Conservation (phyloP, 2,797 vertebrate genomes). For the Sebastes ruberrimus region DNA sequence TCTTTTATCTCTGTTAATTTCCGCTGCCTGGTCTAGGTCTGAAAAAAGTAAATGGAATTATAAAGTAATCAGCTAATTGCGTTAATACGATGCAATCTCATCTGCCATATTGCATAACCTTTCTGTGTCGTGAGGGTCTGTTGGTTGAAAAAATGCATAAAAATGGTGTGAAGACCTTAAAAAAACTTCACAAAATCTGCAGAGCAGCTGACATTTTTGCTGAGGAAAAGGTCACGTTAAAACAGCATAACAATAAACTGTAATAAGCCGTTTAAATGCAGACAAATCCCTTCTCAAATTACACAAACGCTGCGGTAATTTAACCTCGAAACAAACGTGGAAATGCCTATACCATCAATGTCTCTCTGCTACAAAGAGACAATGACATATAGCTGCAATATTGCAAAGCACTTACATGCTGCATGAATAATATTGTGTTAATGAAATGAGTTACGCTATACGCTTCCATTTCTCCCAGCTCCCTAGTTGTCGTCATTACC, state of each 20-base stretch:
- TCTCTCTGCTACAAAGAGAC: not conserved
- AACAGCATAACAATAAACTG: not conserved
- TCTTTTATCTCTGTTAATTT: not conserved
- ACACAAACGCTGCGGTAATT: not conserved
- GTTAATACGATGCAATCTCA: not conserved
- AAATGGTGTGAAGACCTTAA: not conserved
- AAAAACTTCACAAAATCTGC: not conserved
- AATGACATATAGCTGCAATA: not conserved
- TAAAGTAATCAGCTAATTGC: not conserved
- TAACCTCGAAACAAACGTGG: not conserved
- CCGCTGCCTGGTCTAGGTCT: not conserved
- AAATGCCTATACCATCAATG: not conserved
- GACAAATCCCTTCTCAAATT: not conserved
- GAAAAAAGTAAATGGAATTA: not conserved
- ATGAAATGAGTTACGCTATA: not conserved
- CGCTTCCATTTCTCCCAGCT: slow-evolving; percentile 4
- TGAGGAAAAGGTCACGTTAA: not conserved
- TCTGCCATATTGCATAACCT: not conserved
- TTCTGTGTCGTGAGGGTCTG: not conserved
- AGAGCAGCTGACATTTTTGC: not conserved
- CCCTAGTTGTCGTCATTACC: slow-evolving; percentile 7
- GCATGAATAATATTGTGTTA: slow-evolving; percentile 26
- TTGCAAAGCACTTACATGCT: not conserved
- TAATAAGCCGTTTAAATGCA: not conserved
- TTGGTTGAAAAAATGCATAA: not conserved